A percentile compares a stretch with the other conserved stretches of the same genome.
These are phyloP conservation scores for Hypsibius dujardini DNA, from an alignment of 1,140 invertebrate genomes.

Conservation along the genomic window DNA sequence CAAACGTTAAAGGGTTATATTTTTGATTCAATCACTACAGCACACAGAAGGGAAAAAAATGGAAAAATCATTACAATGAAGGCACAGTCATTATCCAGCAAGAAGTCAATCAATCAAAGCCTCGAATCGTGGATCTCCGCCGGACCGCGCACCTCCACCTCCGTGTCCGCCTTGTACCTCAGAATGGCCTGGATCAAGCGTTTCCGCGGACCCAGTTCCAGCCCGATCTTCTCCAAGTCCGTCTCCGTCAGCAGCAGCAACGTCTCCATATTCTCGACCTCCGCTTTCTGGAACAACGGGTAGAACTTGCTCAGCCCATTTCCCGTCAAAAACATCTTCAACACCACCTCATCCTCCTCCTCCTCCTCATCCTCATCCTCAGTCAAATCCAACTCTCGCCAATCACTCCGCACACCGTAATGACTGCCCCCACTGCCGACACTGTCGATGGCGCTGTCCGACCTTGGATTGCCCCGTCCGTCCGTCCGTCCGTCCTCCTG, in stretches of 20 bases:
- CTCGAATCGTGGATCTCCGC: too few relatives aligned
- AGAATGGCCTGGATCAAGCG: background rate
- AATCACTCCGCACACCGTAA: background rate
- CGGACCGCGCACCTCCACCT: too few relatives aligned
- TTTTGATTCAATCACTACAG: too few relatives aligned
- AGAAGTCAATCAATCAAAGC: too few relatives aligned
- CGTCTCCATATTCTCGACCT: background rate
- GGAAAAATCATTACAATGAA: too few relatives aligned
- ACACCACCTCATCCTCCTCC: background rate
- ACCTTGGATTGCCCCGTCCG: background rate
- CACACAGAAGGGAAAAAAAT: too few relatives aligned
- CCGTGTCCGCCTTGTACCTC: background rate
- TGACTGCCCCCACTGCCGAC: background rate
- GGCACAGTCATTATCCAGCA: too few relatives aligned
- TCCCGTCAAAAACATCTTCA: slow-evolving; percentile 2
- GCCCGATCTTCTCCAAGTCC: slow-evolving; percentile 4
- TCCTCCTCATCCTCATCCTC: slow-evolving; percentile 7
- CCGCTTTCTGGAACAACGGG: background rate
- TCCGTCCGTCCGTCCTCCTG: too few relatives aligned
- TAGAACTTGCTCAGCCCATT: background rate
- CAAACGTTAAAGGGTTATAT: too few relatives aligned
- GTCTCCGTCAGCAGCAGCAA: background rate
- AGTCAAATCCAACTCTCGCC: background rate
- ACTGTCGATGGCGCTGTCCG: background rate
- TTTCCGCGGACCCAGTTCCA: background rate